These are phyloP conservation scores for Listronotus oregonensis DNA, from an alignment of 1,140 invertebrate genomes.

Conservation along the genomic window DNA sequence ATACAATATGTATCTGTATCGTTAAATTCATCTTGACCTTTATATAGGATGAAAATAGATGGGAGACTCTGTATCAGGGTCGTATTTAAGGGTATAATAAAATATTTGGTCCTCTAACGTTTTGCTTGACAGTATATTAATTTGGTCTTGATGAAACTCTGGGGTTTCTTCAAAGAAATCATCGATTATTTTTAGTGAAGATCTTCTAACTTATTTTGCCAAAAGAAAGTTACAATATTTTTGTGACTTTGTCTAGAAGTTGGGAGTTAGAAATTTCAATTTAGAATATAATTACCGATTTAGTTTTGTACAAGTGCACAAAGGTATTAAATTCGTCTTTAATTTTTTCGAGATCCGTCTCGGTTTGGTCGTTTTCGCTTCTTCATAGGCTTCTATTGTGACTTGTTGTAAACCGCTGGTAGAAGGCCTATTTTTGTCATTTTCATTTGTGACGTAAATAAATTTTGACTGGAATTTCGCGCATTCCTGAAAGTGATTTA, in stretches of 20 bases:
- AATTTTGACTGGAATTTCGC: no score
- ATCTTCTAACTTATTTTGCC: conserved; percentile 25
- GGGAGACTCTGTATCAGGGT: conserved; percentile 7
- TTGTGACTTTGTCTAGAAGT: conserved; percentile 23
- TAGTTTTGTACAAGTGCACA: conserved; percentile 9
- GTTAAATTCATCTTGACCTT: conserved; percentile 9
- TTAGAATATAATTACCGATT: conserved; percentile 30
- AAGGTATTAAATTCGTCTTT: conserved; percentile 18
- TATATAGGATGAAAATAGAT: conserved; percentile 24
- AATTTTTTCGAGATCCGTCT: no score
- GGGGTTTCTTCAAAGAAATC: conserved; percentile 21
- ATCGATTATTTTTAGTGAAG: conserved; percentile 25
- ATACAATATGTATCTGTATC: conserved; percentile 9
- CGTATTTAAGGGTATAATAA: conserved; percentile 14
- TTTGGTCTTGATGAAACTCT: conserved; percentile 10
- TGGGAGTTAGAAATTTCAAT: conserved; percentile 22
- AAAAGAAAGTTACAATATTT: conserved; percentile 26
- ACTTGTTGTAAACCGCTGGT: no score
- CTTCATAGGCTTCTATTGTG: no score
- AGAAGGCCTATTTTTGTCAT: no score
- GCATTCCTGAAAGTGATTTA: no score
- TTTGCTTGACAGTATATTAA: conserved; percentile 20
- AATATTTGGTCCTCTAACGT: conserved; percentile 18
- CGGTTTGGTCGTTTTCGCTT: no score
- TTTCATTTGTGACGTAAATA: no score